Evolutionary conservation across 2,888 invertebrate species (phyloP), one percentile per base, ranked within the genome.

Genomic region (Clostera curtula): DNA sequence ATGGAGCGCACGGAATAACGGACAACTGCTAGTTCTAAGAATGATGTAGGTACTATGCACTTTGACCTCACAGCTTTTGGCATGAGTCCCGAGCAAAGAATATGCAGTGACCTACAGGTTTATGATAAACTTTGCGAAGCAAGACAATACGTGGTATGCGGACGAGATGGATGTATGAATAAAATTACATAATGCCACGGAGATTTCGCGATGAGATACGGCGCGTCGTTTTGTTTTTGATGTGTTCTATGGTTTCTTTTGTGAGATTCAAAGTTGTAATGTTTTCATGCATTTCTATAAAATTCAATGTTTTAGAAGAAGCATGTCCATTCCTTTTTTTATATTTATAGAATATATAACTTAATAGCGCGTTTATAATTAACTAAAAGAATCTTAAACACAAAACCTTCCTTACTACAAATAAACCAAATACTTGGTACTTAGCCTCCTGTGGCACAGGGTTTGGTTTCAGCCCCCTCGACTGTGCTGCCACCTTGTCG

Each of bases 1-100:
- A 73, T 71, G 72, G 74, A 68, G 65, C 58, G 64, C 69, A 64
- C 66, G 64, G 63, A 53, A 49, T 70, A 71, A 70, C 71, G 70
- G 71, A 48, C 54, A 51, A 54, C 53, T 52, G 55, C 56, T 56
- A 37, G 43, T 58, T 56, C 59, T 48, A 40, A 56, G 58, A 65
- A 63, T 63, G 66, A 69, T 63, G 58, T 54, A 59, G 56, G 52
- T 54, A 56, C 55, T 59, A 35, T 60, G 67, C 65, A 60, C 70
- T 52, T 31, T 40, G 49, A 48, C 53, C 53, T 32, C 4, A 25
- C 31, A 34, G 40, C 31, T 63, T 68, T 61, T 50, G 60, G 56
- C 39, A 51, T 43, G 44, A 56, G 61, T 62, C 58, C 51, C 45
- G 45, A 46, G 55, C 38, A 54, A 64, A 61, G 56, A 59, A 53